Evolutionary conservation across 2,797 vertebrate genomes (phyloP), one percentile per base, ranked within the genome.

Genomic region (Distichodus sexfasciatus): DNA sequence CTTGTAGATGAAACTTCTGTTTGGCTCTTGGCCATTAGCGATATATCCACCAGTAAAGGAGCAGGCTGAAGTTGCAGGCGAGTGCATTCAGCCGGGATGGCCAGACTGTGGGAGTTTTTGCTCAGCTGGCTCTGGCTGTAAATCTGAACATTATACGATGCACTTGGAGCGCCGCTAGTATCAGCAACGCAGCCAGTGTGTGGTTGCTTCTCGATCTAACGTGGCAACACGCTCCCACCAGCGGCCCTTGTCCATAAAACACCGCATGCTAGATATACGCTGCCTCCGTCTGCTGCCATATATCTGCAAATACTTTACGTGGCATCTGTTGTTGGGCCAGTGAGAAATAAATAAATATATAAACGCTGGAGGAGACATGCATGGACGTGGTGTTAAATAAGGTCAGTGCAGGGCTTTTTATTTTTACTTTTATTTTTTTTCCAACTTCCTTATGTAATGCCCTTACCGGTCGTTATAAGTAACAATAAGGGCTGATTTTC

Each of bases 81-180:
- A 55, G 55, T 21, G 35, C 63, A 54, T 61, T 69, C n/a, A 67
- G 29, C 40, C 10, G 10, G 23, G 50, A 33, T 57, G 67, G 26
- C n/a, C 57, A 21, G 61, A 69, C 62, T n/a, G 26, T 29, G 15
- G 23, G 29, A 31, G 43, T 63, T 75, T 73, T 76, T 19, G 40
- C 54, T 70, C 4, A 65, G 44, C 31, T 41, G n/a, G 17, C 24
- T 44, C 51, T 14, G 51, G 40, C 65, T 41, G 46, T 68, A 54
- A 69, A 71, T 69, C 62, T 76, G 17, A 6, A 62, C 29, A 8
- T 68, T 71, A 76, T 69, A 71, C 28, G 57, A 66, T 72, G 26
- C 31, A 17, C 6, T 4, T 26, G 11, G 35, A 70, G 64, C 4
- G 31, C 31, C 36, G 62, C 48, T 66, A 33, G 43, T 66, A 74